phyloP scores from a whole-genome alignment of 2,888 invertebrate species.

The Leptinotarsa tumamoca region DNA sequence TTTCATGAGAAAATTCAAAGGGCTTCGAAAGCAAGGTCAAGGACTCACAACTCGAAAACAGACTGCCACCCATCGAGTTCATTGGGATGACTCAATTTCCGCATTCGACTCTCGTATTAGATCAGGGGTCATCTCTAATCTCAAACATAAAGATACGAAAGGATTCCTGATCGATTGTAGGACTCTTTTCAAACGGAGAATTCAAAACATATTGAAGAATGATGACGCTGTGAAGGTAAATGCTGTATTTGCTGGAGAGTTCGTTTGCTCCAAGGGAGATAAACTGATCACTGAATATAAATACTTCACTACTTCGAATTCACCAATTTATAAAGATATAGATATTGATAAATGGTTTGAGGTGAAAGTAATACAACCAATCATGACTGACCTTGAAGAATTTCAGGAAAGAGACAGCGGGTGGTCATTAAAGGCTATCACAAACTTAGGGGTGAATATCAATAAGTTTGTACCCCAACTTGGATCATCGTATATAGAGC shows the following conservation, averaged over 20 bases:
- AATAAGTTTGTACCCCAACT: slow-evolving; percentile 48
- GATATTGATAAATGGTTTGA: slow-evolving; percentile 44
- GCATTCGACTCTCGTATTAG: neutral
- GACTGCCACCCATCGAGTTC: neutral
- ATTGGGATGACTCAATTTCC: neutral
- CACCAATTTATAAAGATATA: slow-evolving; percentile 45
- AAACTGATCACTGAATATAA: slow-evolving; percentile 45
- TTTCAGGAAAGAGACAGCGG: slow-evolving; percentile 51
- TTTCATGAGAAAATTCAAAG: neutral
- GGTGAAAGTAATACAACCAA: slow-evolving; percentile 36
- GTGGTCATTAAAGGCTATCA: slow-evolving; percentile 46
- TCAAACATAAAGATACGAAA: neutral
- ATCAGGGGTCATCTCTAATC: neutral
- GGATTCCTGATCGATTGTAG: neutral
- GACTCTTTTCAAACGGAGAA: slow-evolving; percentile 26
- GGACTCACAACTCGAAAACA: neutral
- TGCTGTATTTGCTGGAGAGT: slow-evolving; percentile 45
- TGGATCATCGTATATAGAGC: slow-evolving; percentile 50
- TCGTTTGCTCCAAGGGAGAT: slow-evolving; percentile 33
- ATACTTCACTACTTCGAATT: slow-evolving; percentile 47
- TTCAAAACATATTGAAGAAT: slow-evolving; percentile 40
- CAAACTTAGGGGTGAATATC: slow-evolving; percentile 48
- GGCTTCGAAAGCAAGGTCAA: neutral
- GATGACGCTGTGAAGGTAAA: slow-evolving; percentile 39
- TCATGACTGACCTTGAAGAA: slow-evolving; percentile 47